phyloP scores from a whole-genome alignment of 2,888 invertebrate genomes.

The Eristalis pertinax region DNA sequence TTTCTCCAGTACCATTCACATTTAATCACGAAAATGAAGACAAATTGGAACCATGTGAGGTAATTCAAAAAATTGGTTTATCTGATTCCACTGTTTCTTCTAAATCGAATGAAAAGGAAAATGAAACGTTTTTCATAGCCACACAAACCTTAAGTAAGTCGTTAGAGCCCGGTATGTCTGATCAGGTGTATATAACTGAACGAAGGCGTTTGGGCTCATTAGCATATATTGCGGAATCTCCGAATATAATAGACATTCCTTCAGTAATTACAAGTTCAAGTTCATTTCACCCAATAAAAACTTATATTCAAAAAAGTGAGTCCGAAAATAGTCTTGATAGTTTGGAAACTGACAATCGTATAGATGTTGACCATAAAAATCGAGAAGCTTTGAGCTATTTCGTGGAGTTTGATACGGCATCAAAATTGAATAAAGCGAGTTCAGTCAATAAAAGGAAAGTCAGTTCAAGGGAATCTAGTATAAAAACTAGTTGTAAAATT shows the following conservation, averaged over 20 bases:
- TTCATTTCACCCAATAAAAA: neutral
- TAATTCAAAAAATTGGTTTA: no score
- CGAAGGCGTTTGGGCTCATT: no score
- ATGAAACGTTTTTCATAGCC: no score
- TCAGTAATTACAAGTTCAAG: neutral
- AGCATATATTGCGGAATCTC: no score
- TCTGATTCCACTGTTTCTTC: no score
- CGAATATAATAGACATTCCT: neutral
- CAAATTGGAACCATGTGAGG: no score
- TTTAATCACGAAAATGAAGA: no score
- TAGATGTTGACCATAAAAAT: neutral
- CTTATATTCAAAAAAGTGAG: constrained; percentile 3
- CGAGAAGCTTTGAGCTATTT: constrained; percentile 66
- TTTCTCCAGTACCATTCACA: no score
- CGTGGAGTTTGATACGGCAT: constrained; percentile 60
- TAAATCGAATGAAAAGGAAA: no score
- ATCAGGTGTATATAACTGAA: no score
- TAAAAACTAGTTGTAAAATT: neutral
- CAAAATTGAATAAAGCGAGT: neutral
- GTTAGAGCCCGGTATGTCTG: no score
- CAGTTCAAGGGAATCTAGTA: neutral
- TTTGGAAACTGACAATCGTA: constrained; percentile 39
- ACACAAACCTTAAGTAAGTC: no score
- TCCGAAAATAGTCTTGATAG: constrained; percentile 65
- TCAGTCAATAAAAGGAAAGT: neutral